Evolutionary conservation across 2,888 invertebrate species (phyloP), one percentile per base, ranked within the genome.

Genomic region (Cyaniris semiargus): DNA sequence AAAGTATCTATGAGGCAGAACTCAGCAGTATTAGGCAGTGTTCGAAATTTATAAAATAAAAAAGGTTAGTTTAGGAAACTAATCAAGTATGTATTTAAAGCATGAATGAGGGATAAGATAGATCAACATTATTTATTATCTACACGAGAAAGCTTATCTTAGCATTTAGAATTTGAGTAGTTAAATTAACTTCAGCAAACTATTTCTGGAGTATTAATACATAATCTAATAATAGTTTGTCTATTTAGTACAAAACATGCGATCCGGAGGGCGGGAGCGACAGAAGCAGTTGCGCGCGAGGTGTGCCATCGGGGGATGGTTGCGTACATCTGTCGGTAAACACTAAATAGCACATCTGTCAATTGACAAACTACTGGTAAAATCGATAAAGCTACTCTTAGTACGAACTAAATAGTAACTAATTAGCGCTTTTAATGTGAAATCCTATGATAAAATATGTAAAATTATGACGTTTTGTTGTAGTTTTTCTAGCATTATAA

Each of bases 281-380:
- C 27, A 66, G 66, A 60, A 66, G 66, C 66, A 66, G 66, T 66
- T 66, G 27, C 5, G 66, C 15, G 13, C 27, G 66, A 66, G 66
- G 66, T 66, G 66, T 66, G 66, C 66, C 44, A 66, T 18, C 66
- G 21, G 18, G 66, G 66, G 66, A 66, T 31, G 66, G 66, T 27
- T 27, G 66, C 27, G 66, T 66, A 66, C 66, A 66, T 66, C 66
- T 66, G 66, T 66, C 66, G 66, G 66, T 66, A 31, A 66, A 66
- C 27, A 66, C 18, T 53, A 53, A 53, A 23, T 13, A 15, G 27
- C 66, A 66, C 66, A 66, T 66, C 66, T 66, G 66, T 66, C 66
- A 66, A 31, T 27, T 27, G 66, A 15, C 66, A 10, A 66, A 66
- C 66, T 66, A 15, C 27, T 27, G 27, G 15, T 66, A 31, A 15